Percentiles rank a stretch among this genome's conserved stretches.
These are phyloP conservation scores for Alsophila aescularia DNA, from an alignment of 2,888 invertebrate species.

Conservation along the genomic window DNA sequence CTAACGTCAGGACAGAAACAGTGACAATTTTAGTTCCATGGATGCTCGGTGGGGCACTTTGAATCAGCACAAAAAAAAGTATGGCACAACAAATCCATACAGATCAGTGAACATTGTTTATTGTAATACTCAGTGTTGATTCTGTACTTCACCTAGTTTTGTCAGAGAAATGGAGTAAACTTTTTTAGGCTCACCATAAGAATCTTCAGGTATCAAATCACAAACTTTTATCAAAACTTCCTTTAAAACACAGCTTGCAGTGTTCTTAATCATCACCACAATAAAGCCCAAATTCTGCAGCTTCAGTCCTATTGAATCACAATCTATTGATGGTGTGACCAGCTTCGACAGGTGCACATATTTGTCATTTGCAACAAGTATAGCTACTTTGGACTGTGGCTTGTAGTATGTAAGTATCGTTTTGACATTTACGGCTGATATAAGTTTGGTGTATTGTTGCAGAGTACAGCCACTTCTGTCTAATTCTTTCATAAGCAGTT, in stretches of 20 bases:
- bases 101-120: too few species aligned
- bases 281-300: constrained; percentile 69
- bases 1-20: too few species aligned
- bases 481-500: constrained; percentile 63
- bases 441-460: constrained; percentile 52
- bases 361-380: constrained; percentile 74
- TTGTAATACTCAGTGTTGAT: too few species aligned
- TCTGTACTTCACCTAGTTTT: too few species aligned
- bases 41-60: too few species aligned
- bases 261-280: constrained; percentile 64
- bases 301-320: constrained; percentile 63
- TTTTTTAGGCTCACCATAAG: constrained; percentile 61
- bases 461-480: constrained; percentile 62
- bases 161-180: neutral
- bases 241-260: constrained; percentile 54
- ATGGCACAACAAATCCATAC: too few species aligned
- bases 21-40: too few species aligned
- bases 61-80: too few species aligned
- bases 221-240: constrained; percentile 54
- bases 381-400: constrained; percentile 71
- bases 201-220: constrained; percentile 61
- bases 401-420: constrained; percentile 61
- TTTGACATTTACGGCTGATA: constrained; percentile 51
- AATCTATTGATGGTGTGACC: constrained; percentile 73
- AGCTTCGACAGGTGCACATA: constrained; percentile 68